Base-by-base conservation (phyloP, 2,888 invertebrate genomes). In the Metalampra italica region DNA sequence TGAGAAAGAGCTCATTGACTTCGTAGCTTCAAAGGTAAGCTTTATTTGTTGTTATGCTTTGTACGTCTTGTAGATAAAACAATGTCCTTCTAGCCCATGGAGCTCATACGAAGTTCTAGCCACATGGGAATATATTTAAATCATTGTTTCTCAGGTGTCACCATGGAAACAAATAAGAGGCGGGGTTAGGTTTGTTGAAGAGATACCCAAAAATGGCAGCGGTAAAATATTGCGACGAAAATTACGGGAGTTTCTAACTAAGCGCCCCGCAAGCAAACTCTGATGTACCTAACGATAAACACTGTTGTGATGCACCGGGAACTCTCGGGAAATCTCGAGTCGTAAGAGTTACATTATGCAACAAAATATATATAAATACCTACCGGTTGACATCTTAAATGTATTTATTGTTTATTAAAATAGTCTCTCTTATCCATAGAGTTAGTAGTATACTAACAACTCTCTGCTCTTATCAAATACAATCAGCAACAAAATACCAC, bases 201-300 rank as follows among this genome's bases (percentile, higher is more conserved):
- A 90, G 53, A 93, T 96, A 68, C 95, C 95, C 32, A 94, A 93
- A 78, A 94, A 92, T 59, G 82, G 92, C 0, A 93, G 93, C 56
- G 95, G 95, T 9, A 96, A 96, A 85, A 94, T 95, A 65, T 79
- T 95, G 36, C 84, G 95, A 50, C 88, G 93, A 55, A 65, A 83
- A 56, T 72, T 92, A 42, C 82, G 85, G 9, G 65, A 73, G 42
- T 57, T 66, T 43, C 39, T 82, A 32, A 47, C 53, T 29, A 71
- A 62, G 43, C 57, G 64, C 32, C 57, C 64, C 32, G 36, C 52
- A 37, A 70, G 67, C 58, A 73, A 75, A 57, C 52, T 75, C 37
- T 71, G 58, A 58, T 41, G 8, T 36, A n/a, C n/a, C n/a, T n/a
- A 22, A 34, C 34, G 29, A 32, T 29, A 34, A 45, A 22, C 22